These are phyloP conservation scores for Stictocephala bisonia DNA, from an alignment of 2,888 invertebrate genomes.

Conservation along the genomic window DNA sequence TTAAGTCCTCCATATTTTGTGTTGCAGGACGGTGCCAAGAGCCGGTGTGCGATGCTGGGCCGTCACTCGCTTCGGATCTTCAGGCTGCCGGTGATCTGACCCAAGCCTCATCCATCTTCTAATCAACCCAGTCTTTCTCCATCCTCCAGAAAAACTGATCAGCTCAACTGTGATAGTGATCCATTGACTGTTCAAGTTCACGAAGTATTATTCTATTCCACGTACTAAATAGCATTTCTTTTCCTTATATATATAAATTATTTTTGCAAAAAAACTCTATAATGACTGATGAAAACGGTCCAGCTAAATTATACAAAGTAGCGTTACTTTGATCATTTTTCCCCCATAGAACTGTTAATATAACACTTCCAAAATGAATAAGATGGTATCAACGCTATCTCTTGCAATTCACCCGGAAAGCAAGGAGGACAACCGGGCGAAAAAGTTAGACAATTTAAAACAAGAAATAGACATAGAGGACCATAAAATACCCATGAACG, in stretches of 20 bases:
- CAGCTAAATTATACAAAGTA: not conserved
- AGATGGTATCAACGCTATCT: slow-evolving; percentile 48
- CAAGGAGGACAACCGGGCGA: slow-evolving; percentile 38
- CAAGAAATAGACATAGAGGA: slow-evolving; percentile 71
- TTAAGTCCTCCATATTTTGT: no score
- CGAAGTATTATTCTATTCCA: no score
- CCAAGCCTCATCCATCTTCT: not conserved
- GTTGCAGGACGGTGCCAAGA: slow-evolving; percentile 20
- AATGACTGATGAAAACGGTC: no score
- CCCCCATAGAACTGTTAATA: not conserved
- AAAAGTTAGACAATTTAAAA: slow-evolving; percentile 67
- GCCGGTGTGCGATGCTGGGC: slow-evolving; percentile 13
- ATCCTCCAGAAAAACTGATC: no score
- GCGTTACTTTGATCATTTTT: slow-evolving; percentile 17
- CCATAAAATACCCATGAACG: slow-evolving; percentile 67
- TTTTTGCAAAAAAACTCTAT: no score
- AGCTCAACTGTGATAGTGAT: no score
- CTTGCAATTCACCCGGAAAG: slow-evolving; percentile 46
- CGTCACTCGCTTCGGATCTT: not conserved
- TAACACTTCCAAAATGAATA: slow-evolving; percentile 40
- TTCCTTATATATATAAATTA: no score
- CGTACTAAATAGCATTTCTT: no score
- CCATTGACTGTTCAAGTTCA: no score
- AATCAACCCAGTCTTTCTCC: not conserved
- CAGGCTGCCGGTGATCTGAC: slow-evolving; percentile 49